phyloP scores from a whole-genome alignment of 2,888 invertebrate genomes.

The Desoria tigrina region DNA sequence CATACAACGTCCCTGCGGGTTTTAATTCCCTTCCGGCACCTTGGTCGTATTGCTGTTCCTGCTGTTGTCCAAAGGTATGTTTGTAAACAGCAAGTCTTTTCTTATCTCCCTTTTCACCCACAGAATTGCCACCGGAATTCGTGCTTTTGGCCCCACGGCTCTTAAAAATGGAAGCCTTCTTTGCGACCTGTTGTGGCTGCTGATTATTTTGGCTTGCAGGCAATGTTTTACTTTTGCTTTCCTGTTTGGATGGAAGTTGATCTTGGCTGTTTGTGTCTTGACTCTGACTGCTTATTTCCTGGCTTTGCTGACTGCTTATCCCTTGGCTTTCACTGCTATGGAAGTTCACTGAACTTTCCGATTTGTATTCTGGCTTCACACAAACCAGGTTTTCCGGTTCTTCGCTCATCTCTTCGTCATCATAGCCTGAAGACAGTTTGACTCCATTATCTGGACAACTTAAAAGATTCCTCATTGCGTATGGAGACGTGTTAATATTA shows the following conservation, averaged over 20 bases:
- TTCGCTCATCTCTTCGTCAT: not conserved
- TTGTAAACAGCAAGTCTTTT: slow-evolving; percentile 78
- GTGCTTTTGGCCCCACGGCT: slow-evolving; percentile 64
- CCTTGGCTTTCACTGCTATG: too few relatives aligned
- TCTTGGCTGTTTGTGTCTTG: not conserved
- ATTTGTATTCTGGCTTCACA: not conserved
- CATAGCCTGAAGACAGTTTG: not conserved
- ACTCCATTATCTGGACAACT: slow-evolving; percentile 26
- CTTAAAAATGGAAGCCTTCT: slow-evolving; percentile 87
- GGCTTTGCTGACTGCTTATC: slow-evolving; percentile 1
- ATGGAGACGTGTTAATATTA: slow-evolving; percentile 51
- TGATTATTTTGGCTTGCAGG: slow-evolving; percentile 18
- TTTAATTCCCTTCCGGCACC: not conserved
- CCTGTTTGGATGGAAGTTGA: too few relatives aligned
- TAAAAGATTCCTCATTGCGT: slow-evolving; percentile 51
- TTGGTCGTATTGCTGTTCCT: slow-evolving; percentile 55
- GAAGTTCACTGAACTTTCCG: not conserved
- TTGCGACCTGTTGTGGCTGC: slow-evolving; percentile 55
- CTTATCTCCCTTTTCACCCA: slow-evolving; percentile 68
- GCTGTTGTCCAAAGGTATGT: slow-evolving; percentile 84
- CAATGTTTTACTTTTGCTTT: slow-evolving; percentile 1
- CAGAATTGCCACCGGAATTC: slow-evolving; percentile 59
- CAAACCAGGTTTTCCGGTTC: not conserved
- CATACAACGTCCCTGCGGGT: slow-evolving; percentile 18
- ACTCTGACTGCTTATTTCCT: not conserved